A percentile compares a stretch with the other conserved stretches of the same genome.
phyloP scores from a whole-genome alignment of 2,113 vertebrate genomes.

The Plecotus auritus region DNA sequence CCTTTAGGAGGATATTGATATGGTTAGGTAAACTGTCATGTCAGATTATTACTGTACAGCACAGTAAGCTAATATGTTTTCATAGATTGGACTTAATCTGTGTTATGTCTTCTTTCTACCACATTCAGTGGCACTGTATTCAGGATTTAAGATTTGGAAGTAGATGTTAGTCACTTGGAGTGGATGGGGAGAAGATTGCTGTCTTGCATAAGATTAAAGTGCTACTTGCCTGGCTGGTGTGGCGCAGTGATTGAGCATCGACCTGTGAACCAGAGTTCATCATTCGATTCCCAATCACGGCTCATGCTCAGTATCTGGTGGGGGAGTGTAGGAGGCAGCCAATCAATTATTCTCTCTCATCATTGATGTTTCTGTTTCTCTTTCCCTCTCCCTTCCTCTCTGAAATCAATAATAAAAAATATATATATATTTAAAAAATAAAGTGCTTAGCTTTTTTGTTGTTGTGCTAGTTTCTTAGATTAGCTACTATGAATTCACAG shows the following conservation, averaged over 20 bases:
- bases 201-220: neutral
- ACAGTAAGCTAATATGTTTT: too few species aligned
- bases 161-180: neutral
- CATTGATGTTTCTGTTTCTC: too few species aligned
- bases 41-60: neutral
- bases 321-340: too few species aligned
- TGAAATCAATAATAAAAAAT: too few species aligned
- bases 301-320: too few species aligned
- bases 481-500: neutral
- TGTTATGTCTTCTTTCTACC: neutral
- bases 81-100: neutral
- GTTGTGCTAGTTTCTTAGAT: neutral
- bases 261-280: too few species aligned
- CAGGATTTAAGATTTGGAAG: neutral
- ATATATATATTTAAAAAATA: too few species aligned
- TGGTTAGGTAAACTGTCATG: too few species aligned
- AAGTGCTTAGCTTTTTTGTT: neutral
- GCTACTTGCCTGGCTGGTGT: neutral
- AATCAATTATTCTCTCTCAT: too few species aligned
- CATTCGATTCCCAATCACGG: too few species aligned
- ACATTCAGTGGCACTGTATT: neutral
- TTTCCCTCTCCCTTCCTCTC: too few species aligned
- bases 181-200: neutral
- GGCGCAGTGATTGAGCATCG: too few species aligned
- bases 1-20: neutral